Conservation (phyloP, 2,797 vertebrate genomes). For the Halcyon badia region DNA sequence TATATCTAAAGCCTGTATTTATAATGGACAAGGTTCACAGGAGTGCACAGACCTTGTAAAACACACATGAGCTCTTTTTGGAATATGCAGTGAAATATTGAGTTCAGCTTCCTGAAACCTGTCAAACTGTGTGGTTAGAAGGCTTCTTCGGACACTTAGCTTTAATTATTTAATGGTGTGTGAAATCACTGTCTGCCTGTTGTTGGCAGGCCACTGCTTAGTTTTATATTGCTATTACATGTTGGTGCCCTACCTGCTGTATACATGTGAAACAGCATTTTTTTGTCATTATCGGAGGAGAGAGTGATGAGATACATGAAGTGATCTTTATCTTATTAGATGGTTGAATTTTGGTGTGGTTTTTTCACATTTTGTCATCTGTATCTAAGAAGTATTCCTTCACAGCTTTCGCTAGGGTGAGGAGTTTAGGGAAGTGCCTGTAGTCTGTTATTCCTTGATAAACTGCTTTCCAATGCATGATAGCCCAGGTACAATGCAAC, state of each 20-base stretch:
- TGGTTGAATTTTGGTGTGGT: neutral
- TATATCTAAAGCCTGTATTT: constrained; percentile 75
- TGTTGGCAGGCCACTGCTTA: neutral
- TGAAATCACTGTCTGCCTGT: neutral
- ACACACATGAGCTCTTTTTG: constrained; percentile 4
- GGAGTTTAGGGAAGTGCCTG: neutral
- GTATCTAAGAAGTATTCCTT: neutral
- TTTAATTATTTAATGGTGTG: constrained; percentile 29
- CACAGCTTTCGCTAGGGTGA: neutral
- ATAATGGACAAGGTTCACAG: constrained; percentile 73
- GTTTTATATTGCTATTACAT: neutral
- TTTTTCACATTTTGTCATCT: neutral
- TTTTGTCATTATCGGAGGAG: neutral
- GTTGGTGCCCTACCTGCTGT: neutral
- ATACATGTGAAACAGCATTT: accelerated
- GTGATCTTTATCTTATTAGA: neutral
- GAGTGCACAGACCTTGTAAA: constrained; percentile 67
- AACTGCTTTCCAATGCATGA: neutral
- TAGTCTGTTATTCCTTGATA: neutral
- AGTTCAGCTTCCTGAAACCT: constrained; percentile 28
- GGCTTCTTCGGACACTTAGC: neutral
- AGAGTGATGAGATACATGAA: neutral
- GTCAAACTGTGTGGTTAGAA: neutral
- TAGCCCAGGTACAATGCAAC: neutral
- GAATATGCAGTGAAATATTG: constrained; percentile 26